Percentiles rank a stretch among this genome's conserved stretches.
Evolutionary conservation across 2,113 vertebrate species (phyloP).

Genomic region (Chunga burmeisteri): DNA sequence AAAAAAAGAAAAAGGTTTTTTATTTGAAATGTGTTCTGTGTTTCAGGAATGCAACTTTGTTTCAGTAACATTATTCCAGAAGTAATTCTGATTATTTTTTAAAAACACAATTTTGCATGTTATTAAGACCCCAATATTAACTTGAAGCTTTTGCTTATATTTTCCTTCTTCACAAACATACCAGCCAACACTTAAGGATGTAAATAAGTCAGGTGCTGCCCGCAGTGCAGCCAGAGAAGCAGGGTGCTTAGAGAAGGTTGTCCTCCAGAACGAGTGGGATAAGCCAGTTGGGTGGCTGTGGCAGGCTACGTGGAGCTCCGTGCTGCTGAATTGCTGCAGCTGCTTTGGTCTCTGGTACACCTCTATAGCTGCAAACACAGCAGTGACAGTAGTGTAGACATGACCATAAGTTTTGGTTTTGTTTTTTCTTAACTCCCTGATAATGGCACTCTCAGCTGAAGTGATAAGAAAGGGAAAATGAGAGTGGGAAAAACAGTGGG

Average conservation of each 20-base stretch:
- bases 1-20: background rate
- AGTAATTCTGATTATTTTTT: background rate
- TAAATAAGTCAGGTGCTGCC: background rate
- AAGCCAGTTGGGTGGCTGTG: background rate
- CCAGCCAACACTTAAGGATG: no score
- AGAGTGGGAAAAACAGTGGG: background rate
- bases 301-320: rapidly evolving
- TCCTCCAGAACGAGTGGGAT: rapidly evolving
- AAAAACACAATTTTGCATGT: background rate
- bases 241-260: background rate
- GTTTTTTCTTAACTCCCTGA: background rate
- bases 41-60: background rate
- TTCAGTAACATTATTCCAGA: background rate
- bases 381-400: background rate
- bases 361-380: background rate
- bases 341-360: background rate
- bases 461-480: background rate
- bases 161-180: background rate
- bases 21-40: background rate
- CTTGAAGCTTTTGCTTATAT: background rate
- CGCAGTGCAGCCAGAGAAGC: background rate
- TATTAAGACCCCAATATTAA: background rate
- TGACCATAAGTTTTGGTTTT: rapidly evolving
- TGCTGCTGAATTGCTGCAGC: background rate
- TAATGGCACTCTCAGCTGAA: background rate